phyloP scores from a whole-genome alignment of 2,888 invertebrate genomes.

The Tachina lurida region DNA sequence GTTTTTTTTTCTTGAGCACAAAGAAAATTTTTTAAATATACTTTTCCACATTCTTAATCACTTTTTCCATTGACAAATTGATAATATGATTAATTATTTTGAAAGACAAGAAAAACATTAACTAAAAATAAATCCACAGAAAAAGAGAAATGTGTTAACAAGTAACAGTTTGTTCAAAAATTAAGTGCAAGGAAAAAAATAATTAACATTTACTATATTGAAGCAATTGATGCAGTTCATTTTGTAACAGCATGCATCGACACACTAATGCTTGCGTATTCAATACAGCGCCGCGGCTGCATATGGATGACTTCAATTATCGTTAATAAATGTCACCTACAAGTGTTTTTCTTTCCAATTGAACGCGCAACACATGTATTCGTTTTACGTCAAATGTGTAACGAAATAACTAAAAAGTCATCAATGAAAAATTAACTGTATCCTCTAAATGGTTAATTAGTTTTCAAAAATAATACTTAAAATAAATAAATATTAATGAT shows the following conservation, averaged over 20 bases:
- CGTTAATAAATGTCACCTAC: constrained; percentile 71
- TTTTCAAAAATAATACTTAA: constrained; percentile 45
- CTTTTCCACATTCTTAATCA: background rate
- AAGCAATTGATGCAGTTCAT: constrained; percentile 18
- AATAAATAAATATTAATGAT: constrained; percentile 36
- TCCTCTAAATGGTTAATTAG: constrained; percentile 69
- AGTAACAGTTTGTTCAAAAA: constrained; percentile 64
- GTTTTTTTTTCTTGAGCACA: background rate
- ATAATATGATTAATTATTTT: constrained; percentile 56
- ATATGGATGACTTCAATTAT: constrained; percentile 66
- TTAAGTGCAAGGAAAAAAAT: background rate
- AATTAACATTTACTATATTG: constrained; percentile 23
- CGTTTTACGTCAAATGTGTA: constrained; percentile 60
- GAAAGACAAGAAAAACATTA: constrained; percentile 25
- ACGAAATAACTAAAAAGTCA: constrained; percentile 48
- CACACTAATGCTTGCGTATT: background rate
- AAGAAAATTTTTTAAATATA: background rate
- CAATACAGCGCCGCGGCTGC: constrained; percentile 10
- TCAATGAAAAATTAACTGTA: constrained; percentile 70
- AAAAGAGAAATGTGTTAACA: constrained; percentile 63
- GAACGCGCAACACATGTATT: constrained; percentile 38
- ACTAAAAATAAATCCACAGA: constrained; percentile 35
- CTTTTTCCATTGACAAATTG: constrained; percentile 57
- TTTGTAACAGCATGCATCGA: constrained; percentile 32
- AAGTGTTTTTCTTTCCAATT: constrained; percentile 45